Base-by-base conservation (phyloP, 2,888 invertebrate genomes). In the Pseudeuparius sepicola region DNA sequence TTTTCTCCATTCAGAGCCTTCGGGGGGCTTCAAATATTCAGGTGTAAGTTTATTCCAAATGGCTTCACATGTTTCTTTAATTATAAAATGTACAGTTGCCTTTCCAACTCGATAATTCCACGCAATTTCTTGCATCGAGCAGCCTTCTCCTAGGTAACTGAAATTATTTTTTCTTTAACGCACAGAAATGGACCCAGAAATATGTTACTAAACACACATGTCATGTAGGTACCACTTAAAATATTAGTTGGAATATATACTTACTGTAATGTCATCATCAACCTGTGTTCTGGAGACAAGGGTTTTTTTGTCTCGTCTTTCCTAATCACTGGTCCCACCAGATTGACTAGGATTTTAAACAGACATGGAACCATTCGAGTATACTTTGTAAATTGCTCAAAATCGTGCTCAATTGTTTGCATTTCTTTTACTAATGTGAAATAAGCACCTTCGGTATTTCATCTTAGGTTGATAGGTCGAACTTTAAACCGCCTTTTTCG, bases 401-500 rank as follows among this genome's bases (percentile, higher is more conserved):
- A n/a, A 20, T 20, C 20, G 20, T 6, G 20, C 6, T 20, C 20
- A 7, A 20, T 7, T 20, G 6, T 20, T 7, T n/a, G n/a, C 20
- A 20, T 20, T 7, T 20, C 20, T n/a, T 20, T 20, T 7, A 31
- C 12, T 31, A 31, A 25, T 5, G 31, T 31, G 24, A 9, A n/a
- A 31, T 20, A 31, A 9, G 6, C 12, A 7, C 31, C 24, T 25
- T 26, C 31, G 10, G 17, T 6, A 9, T 25, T 11, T 26, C 20
- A 4, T 6, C 23, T 31, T 12, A 15, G 24, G 12, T 38, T 36
- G 17, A 31, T 31, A 14, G 31, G 31, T 5, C 31, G 4, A 25
- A 43, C 39, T 38, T 40, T 43, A 33, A 37, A 40, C 43, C 45
- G 48, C 29, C 14, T 6, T n/a, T 14, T 10, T 20, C n/a, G 6